phyloP scores from a whole-genome alignment of 2,113 vertebrate species.

The Miniopterus natalensis region DNA sequence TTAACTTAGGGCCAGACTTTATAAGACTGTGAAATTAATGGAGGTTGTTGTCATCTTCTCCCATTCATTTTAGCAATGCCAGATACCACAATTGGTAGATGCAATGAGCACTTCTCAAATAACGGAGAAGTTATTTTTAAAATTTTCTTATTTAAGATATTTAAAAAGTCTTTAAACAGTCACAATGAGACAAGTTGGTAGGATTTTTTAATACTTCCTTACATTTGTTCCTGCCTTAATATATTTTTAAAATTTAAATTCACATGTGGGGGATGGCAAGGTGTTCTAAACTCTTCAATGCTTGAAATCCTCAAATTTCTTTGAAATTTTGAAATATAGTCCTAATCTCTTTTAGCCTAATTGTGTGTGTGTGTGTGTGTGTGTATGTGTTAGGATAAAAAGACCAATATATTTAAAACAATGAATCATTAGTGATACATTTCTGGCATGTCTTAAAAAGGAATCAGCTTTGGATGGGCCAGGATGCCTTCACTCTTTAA shows the following conservation, averaged over 20 bases:
- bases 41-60: neutral
- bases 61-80: neutral
- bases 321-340: constrained; percentile 5
- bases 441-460: neutral
- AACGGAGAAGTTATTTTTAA: neutral
- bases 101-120: neutral
- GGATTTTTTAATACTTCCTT: neutral
- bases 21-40: neutral
- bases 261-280: neutral
- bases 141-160: neutral
- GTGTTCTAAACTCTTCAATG: neutral
- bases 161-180: neutral
- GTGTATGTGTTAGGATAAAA: neutral
- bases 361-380: too few relatives aligned
- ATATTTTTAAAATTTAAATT: neutral
- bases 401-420: neutral
- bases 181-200: neutral
- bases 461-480: neutral
- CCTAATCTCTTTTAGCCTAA: neutral
- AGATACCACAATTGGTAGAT: neutral
- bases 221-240: neutral
- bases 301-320: neutral
- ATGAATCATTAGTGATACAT: neutral
- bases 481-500: neutral
- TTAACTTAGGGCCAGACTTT: neutral